These are phyloP conservation scores for Onychostruthus taczanowskii DNA, from an alignment of 2,113 vertebrate species.

Conservation along the genomic window DNA sequence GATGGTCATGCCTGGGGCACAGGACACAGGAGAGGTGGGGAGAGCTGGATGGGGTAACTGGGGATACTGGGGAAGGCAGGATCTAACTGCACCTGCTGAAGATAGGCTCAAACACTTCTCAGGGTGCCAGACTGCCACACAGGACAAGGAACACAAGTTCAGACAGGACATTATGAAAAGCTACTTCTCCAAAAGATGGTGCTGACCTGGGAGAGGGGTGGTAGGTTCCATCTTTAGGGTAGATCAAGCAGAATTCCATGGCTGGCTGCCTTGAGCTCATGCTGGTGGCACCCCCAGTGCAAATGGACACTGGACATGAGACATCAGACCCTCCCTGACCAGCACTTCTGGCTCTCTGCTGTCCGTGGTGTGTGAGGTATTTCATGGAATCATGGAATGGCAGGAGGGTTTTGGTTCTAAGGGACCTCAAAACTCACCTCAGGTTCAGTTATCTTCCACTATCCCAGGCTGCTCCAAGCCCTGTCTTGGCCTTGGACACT, in stretches of 20 bases:
- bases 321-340: background rate
- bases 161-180: background rate
- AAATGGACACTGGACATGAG: background rate
- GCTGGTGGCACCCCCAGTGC: background rate
- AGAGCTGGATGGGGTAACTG: background rate
- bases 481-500: rapidly evolving
- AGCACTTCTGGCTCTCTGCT: background rate
- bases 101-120: background rate
- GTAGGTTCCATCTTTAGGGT: background rate
- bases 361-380: rapidly evolving
- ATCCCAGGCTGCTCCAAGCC: rapidly evolving
- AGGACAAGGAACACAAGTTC: background rate
- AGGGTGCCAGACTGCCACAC: background rate
- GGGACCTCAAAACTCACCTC: background rate
- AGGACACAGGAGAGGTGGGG: background rate
- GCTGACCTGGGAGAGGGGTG: background rate
- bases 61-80: background rate
- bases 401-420: background rate
- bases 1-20: background rate
- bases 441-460: background rate
- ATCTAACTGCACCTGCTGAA: background rate
- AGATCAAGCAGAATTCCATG: rapidly evolving
- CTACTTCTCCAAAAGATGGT: background rate
- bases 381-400: background rate
- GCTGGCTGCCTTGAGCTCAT: background rate